phyloP scores from a whole-genome alignment of 2,888 invertebrate genomes.

The Galeruca laticollis region DNA sequence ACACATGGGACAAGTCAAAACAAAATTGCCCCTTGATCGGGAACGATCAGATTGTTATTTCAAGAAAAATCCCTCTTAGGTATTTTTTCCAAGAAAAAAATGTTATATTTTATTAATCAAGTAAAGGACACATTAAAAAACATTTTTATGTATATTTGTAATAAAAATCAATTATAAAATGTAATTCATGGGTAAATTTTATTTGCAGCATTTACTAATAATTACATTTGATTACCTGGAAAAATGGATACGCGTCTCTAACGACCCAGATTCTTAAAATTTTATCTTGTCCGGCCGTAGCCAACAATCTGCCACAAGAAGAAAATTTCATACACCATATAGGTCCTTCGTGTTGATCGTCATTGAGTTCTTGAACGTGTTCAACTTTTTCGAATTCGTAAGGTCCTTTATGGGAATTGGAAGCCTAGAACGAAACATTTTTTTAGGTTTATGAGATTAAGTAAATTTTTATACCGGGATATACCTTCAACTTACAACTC shows the following conservation, averaged over 20 bases:
- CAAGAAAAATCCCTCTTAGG: too few relatives aligned
- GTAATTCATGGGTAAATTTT: too few relatives aligned
- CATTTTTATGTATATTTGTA: too few relatives aligned
- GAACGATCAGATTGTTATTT: too few relatives aligned
- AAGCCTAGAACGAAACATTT: conserved; percentile 70
- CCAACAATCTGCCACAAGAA: conserved; percentile 92
- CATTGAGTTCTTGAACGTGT: conserved; percentile 82
- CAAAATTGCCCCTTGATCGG: too few relatives aligned
- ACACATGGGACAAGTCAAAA: too few relatives aligned
- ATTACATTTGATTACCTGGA: conserved; percentile 72
- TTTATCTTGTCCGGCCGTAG: conserved; percentile 97
- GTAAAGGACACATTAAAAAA: too few relatives aligned
- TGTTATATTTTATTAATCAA: too few relatives aligned
- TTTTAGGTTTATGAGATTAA: conserved; percentile 1
- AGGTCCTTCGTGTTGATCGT: conserved; percentile 87
- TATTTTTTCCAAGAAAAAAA: too few relatives aligned
- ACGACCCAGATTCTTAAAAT: conserved; percentile 96
- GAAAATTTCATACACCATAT: conserved; percentile 99
- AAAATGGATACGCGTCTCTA: conserved; percentile 89
- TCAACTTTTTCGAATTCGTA: conserved; percentile 94
- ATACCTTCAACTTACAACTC: conserved; percentile 84
- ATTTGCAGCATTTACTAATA: too few relatives aligned
- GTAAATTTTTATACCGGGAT: not conserved
- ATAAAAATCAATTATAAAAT: not conserved
- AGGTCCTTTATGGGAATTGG: conserved; percentile 96